Evolutionary conservation across 1,140 invertebrate species (phyloP), one percentile per base, ranked within the genome.

Genomic region (Gryon sp.): DNA sequence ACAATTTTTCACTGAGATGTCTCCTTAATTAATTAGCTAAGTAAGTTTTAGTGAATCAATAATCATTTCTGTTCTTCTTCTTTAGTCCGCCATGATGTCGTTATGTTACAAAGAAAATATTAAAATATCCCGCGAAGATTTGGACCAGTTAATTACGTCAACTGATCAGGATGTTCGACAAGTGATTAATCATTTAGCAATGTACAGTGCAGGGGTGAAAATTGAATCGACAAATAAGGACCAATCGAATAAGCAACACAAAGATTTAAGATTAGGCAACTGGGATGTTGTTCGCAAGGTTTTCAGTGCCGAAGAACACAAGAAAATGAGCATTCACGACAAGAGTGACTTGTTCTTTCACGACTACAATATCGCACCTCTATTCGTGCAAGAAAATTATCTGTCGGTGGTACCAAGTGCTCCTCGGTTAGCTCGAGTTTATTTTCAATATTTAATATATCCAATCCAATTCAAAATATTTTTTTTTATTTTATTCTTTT

Each of bases 341-440:
- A 98, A 97, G 88, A 93, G 92, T 38, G 94, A 96, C 82, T 87
- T 99, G 30, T 99, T 99, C 88, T 99, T 99, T 88, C 93, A 97
- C 75, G 99, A 99, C 90, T 99, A 99, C 88, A 97, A 92, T 82
- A 92, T 99, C 60, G 93, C 93, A 2, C 96, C 98, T 5, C 90
- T 99, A 12, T 99, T 99, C 89, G 96, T 99, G 0, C 97, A 99
- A 84, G 98, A 99, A 86, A 99, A 99, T 90, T 99, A 99, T 90
- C 89, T 96, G 0, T 91, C 90, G 45, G 94, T 94, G 0, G 81
- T 86, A 9, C 95, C 95, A 0, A 87, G 91, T 41, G 91, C 90
- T 50, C 91, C 92, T 20, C 92, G 91, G 93, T 94, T 88, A n/a
- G n/a, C n/a, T n/a, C n/a, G n/a, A 87, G 88, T 87, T 19, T 48